A percentile compares a stretch with the other conserved stretches of the same genome.
Evolutionary conservation across 2,113 vertebrate species (phyloP).

Genomic region (Coturnix japonica): DNA sequence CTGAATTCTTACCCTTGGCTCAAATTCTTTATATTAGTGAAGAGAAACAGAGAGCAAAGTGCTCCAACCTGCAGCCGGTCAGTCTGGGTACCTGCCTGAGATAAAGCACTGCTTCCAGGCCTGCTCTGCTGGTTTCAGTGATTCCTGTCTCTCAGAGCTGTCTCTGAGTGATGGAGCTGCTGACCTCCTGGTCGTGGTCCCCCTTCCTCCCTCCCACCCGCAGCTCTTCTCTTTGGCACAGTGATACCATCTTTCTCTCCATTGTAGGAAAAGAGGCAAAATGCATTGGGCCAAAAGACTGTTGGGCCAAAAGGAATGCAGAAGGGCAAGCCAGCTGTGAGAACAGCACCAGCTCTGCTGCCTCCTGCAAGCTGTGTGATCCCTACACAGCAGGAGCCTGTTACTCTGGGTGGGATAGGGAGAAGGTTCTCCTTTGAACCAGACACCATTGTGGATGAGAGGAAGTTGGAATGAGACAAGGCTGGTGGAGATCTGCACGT

Average conservation of each 20-base stretch:
- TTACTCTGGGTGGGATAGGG: neutral
- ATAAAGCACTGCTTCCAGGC: neutral
- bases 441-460: neutral
- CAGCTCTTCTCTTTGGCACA: neutral
- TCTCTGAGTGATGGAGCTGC: neutral
- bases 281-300: neutral
- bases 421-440: neutral
- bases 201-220: neutral
- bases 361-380: neutral
- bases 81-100: neutral
- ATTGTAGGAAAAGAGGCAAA: neutral
- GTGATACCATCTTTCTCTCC: neutral
- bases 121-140: neutral
- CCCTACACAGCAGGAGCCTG: neutral
- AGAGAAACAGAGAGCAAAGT: neutral
- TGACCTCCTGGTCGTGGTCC: neutral
- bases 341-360: neutral
- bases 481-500: neutral
- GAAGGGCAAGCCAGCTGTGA: neutral
- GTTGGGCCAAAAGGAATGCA: neutral
- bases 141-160: neutral
- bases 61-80: rapidly evolving
- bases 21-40: neutral
- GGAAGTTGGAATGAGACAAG: neutral
- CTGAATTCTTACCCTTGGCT: neutral